Percentiles rank a stretch among this genome's conserved stretches.
phyloP scores from a whole-genome alignment of 2,888 invertebrate genomes.

The Catocala fraxini region DNA sequence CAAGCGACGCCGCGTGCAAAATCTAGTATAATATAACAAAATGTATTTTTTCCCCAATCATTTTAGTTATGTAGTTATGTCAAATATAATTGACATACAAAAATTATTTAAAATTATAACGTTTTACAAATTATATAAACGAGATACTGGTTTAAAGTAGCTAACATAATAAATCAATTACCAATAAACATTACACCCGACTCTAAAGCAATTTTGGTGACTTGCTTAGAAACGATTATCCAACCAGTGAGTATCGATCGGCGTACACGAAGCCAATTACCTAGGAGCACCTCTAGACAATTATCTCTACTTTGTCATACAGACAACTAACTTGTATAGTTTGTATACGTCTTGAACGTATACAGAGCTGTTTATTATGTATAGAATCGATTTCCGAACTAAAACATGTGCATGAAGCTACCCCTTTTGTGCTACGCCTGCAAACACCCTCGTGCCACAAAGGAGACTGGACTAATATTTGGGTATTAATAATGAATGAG shows the following conservation, averaged over 20 bases:
- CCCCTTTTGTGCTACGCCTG: slow-evolving; percentile 1
- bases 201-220: too few relatives aligned
- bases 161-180: too few relatives aligned
- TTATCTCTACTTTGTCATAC: not conserved
- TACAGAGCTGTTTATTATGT: slow-evolving; percentile 7
- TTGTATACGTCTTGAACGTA: not conserved
- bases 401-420: slow-evolving; percentile 8
- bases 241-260: not conserved
- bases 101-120: too few relatives aligned
- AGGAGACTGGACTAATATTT: not conserved
- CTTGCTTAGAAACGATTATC: too few relatives aligned
- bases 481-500: slow-evolving; percentile 1
- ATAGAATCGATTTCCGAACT: slow-evolving; percentile 8
- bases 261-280: not conserved
- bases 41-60: too few relatives aligned
- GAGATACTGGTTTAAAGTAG: too few relatives aligned
- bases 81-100: too few relatives aligned
- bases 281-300: not conserved
- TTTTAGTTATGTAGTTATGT: too few relatives aligned
- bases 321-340: not conserved
- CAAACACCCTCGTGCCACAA: not conserved
- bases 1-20: too few relatives aligned
- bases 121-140: too few relatives aligned
- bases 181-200: too few relatives aligned
- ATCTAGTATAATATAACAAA: too few relatives aligned